Base-by-base conservation (phyloP, 2,888 invertebrate genomes). In the Drosophila anomelani region DNA sequence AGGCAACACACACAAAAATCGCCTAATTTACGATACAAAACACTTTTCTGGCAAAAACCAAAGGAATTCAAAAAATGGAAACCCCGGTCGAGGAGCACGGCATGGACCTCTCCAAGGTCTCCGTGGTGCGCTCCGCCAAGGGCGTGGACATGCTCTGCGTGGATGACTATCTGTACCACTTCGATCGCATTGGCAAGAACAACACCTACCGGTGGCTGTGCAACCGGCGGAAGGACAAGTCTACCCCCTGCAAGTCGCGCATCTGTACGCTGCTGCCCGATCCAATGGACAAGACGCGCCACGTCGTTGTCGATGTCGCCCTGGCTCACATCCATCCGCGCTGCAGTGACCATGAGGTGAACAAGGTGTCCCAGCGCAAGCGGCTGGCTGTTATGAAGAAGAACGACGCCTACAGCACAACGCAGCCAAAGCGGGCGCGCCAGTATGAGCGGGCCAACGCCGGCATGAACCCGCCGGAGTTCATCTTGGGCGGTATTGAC, bases 111-210 rank as follows among this genome's bases (percentile, higher is more conserved):
- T 36, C 72, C 39, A 85, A 87, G 57, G 81, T 91, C 39, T 81
- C 82, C 70, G 85, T 91, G 72, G 84, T 90, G 29, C 88, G 91
- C 38, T 91, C 91, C 29, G 90, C 90, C 32, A 91, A 91, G 61
- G 90, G 90, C 43, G 85, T 89, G n/a, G 91, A 91, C 62, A 91
- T 91, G 91, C 75, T 91, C 2, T 88, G 90, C 61, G 90, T 91
- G 8, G 90, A 91, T 51, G 85, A 87, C 46, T 91, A 76, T 64
- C 80, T 91, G 3, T 91, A 87, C 76, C 91, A 91, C 68, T 91
- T 89, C 47, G 90, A 91, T 51, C 90, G 91, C 51, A 82, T 86
- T 43, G 85, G 88, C 12, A 88, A 87, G 15, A 80, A 80, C 36
- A 89, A 85, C 41, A 81, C 90, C 12, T 91, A 89, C 59, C 88